Percentiles rank a stretch among this genome's conserved stretches.
Conservation (phyloP, 2,888 invertebrate species). For the Nomada goodeniana region DNA sequence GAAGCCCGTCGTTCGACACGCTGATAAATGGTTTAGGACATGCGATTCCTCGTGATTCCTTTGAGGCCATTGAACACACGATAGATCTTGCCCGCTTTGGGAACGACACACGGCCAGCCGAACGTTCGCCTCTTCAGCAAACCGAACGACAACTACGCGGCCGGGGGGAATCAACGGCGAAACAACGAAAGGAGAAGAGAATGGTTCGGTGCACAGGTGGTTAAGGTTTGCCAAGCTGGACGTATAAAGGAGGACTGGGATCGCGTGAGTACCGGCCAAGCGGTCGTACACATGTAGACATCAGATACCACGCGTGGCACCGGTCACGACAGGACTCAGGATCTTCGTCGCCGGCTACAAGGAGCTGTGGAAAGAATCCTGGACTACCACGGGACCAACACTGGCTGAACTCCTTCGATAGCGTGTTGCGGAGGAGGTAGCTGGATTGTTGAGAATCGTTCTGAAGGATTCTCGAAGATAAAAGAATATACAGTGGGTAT, state of each 20-base stretch:
- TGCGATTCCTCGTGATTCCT: conserved; percentile 72
- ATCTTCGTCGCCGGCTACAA: conserved; percentile 68
- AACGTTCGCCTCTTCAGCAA: conserved; percentile 38
- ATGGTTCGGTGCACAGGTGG: conserved; percentile 72
- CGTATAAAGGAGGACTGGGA: conserved; percentile 73
- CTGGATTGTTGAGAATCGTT: conserved; percentile 1
- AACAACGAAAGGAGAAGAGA: conserved; percentile 47
- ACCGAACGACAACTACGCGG: conserved; percentile 10
- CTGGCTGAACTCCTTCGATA: conserved; percentile 37
- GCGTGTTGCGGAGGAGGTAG: conserved; percentile 3
- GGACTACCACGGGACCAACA: conserved; percentile 34
- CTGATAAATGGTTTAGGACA: conserved; percentile 73
- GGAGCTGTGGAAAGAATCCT: conserved; percentile 59
- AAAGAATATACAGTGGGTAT: no score
- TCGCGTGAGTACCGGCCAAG: conserved; percentile 74
- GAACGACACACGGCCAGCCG: conserved; percentile 46
- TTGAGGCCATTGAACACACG: conserved; percentile 60
- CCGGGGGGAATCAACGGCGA: not conserved
- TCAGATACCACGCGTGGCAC: conserved; percentile 77
- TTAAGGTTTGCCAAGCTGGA: conserved; percentile 67
- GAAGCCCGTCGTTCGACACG: conserved; percentile 60
- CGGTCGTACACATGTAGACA: conserved; percentile 77
- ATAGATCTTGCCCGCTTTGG: conserved; percentile 71
- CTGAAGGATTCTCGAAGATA: conserved; percentile 8
- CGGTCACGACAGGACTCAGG: conserved; percentile 74